Evolutionary conservation across 2,888 invertebrate genomes (phyloP).

Genomic region (Molanna angustata): DNA sequence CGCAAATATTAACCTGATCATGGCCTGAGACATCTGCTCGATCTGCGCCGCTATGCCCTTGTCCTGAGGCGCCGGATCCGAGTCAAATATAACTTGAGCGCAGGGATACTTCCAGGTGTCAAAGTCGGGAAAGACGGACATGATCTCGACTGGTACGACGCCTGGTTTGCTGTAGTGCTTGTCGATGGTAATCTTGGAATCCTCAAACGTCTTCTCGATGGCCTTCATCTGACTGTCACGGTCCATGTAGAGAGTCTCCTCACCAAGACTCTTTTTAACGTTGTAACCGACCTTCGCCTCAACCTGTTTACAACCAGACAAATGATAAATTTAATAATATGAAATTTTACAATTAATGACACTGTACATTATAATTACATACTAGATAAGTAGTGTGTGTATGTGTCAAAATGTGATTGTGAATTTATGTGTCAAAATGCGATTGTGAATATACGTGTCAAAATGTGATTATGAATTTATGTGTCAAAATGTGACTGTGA

Average conservation of each 20-base stretch:
- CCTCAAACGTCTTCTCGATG: constrained; percentile 95
- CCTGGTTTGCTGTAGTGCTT: constrained; percentile 97
- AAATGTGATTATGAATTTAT: too few species aligned
- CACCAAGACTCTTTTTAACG: constrained; percentile 90
- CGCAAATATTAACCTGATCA: constrained; percentile 89
- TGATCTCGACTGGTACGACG: constrained; percentile 84
- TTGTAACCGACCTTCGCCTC: constrained; percentile 99
- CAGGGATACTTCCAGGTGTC: constrained; percentile 97
- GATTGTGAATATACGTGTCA: too few species aligned
- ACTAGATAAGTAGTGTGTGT: too few species aligned
- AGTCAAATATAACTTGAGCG: constrained; percentile 97
- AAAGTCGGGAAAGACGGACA: constrained; percentile 93
- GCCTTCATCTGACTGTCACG: constrained; percentile 95
- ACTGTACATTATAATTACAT: too few species aligned
- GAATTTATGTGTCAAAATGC: too few species aligned
- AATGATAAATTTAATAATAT: neutral
- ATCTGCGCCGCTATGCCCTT: constrained; percentile 84
- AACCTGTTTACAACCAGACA: constrained; percentile 51
- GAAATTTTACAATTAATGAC: neutral
- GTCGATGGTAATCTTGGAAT: constrained; percentile 78
- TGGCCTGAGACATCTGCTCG: constrained; percentile 98
- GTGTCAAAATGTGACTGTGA: too few species aligned
- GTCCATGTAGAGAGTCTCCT: constrained; percentile 94
- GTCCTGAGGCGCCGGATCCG: constrained; percentile 92
- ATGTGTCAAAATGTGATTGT: too few species aligned